A percentile compares a stretch with the other conserved stretches of the same genome.
Conservation (phyloP, 2,113 vertebrate species). For the Tyto alba region DNA sequence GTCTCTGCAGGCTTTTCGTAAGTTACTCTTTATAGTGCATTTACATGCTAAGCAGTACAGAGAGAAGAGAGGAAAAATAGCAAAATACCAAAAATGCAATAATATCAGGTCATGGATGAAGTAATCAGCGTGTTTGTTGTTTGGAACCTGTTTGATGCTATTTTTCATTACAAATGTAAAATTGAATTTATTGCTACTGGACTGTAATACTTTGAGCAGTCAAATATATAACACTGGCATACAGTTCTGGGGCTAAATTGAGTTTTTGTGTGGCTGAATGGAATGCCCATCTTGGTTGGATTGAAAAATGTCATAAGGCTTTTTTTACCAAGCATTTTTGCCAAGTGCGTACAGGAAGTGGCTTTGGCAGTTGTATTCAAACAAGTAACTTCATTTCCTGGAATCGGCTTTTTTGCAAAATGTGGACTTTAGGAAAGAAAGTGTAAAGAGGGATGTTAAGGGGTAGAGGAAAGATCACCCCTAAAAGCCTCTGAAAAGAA, state of each 20-base stretch:
- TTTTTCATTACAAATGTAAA: conserved; percentile 19
- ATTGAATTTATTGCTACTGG: neutral
- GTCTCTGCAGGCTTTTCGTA: neutral
- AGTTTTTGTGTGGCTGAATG: conserved; percentile 38
- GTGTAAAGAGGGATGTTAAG: neutral
- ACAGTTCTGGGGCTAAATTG: neutral
- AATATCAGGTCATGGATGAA: neutral
- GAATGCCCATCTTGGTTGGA: conserved; percentile 40
- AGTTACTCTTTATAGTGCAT: neutral
- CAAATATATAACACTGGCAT: neutral
- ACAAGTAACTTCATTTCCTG: conserved; percentile 60
- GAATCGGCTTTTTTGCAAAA: conserved; percentile 34
- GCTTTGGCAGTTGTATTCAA: conserved; percentile 48
- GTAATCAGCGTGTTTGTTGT: neutral
- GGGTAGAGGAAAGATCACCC: neutral
- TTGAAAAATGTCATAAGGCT: conserved; percentile 47
- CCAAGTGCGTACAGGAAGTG: conserved; percentile 50
- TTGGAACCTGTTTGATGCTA: neutral
- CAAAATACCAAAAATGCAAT: neutral
- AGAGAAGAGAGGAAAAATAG: neutral
- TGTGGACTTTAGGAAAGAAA: conserved; percentile 2
- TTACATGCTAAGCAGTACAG: neutral
- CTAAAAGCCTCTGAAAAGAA: neutral
- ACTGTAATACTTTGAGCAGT: neutral
- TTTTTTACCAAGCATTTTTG: conserved; percentile 35